Evolutionary conservation across 2,797 vertebrate species (phyloP).

Genomic region (Huso huso): DNA sequence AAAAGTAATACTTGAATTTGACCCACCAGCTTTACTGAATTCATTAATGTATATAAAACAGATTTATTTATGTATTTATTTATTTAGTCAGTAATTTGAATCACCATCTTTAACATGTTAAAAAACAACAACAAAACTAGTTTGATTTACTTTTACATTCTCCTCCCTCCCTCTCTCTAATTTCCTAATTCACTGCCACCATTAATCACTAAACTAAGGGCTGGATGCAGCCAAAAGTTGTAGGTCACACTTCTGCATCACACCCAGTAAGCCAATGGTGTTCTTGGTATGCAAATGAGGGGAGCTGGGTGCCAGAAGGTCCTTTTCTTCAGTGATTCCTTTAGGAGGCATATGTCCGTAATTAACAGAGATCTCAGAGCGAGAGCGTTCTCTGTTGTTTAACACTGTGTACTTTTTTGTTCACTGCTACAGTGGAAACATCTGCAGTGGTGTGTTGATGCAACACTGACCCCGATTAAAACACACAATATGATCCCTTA

Average conservation of each 20-base stretch:
- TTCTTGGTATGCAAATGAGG: conserved; percentile 44
- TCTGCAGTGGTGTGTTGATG: too few species aligned
- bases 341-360: conserved; percentile 44
- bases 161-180: conserved; percentile 13
- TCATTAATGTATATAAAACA: too few species aligned
- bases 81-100: too few species aligned
- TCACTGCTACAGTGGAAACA: conserved; percentile 13
- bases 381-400: conserved; percentile 29
- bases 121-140: too few species aligned
- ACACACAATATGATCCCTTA: too few species aligned
- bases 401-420: conserved; percentile 30
- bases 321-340: conserved; percentile 40
- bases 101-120: too few species aligned
- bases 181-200: neutral
- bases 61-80: too few species aligned
- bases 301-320: conserved; percentile 38
- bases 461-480: too few species aligned
- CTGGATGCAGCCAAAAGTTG: conserved; percentile 38
- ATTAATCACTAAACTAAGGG: conserved; percentile 28
- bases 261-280: conserved; percentile 39
- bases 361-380: conserved; percentile 41
- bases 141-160: conserved; percentile 10
- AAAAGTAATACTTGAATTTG: too few species aligned
- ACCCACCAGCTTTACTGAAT: too few species aligned
- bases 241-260: conserved; percentile 57